These are phyloP conservation scores for Melanchra persicariae DNA, from an alignment of 2,888 invertebrate genomes.

Conservation along the genomic window DNA sequence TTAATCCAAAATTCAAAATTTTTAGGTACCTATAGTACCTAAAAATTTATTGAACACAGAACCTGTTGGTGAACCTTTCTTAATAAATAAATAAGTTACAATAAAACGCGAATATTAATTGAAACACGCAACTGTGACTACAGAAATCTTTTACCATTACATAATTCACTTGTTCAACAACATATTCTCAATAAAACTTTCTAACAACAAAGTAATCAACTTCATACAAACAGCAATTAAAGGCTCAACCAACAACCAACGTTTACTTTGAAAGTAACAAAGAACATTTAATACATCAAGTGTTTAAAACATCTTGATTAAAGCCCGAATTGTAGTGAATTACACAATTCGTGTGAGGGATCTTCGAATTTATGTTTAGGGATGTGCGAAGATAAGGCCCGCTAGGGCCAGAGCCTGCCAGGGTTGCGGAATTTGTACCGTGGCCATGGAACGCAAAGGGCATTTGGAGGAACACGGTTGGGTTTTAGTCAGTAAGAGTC, in stretches of 20 bases:
- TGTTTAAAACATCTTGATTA: slow-evolving; percentile 68
- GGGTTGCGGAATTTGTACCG: too few species aligned
- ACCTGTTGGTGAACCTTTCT: too few species aligned
- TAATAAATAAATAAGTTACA: background rate
- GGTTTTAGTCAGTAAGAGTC: too few species aligned
- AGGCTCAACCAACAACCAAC: slow-evolving; percentile 52
- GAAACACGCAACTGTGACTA: background rate
- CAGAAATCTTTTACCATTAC: slow-evolving; percentile 5
- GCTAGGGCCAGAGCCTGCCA: too few species aligned
- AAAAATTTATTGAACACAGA: too few species aligned
- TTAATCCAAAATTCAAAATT: too few species aligned
- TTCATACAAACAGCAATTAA: slow-evolving; percentile 58
- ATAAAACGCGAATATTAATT: background rate
- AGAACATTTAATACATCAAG: slow-evolving; percentile 59
- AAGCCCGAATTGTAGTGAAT: slow-evolving; percentile 55
- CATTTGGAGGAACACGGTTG: too few species aligned
- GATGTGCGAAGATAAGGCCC: slow-evolving; percentile 30
- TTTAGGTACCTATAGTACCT: too few species aligned
- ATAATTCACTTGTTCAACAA: slow-evolving; percentile 22
- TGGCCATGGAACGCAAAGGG: too few species aligned
- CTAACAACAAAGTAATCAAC: slow-evolving; percentile 38
- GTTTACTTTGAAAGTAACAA: slow-evolving; percentile 57
- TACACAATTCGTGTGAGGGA: slow-evolving; percentile 53
- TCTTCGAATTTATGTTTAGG: slow-evolving; percentile 27
- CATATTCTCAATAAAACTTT: slow-evolving; percentile 52